These are phyloP conservation scores for Rhinolophus sinicus DNA, from an alignment of 2,113 vertebrate species.

Conservation along the genomic window DNA sequence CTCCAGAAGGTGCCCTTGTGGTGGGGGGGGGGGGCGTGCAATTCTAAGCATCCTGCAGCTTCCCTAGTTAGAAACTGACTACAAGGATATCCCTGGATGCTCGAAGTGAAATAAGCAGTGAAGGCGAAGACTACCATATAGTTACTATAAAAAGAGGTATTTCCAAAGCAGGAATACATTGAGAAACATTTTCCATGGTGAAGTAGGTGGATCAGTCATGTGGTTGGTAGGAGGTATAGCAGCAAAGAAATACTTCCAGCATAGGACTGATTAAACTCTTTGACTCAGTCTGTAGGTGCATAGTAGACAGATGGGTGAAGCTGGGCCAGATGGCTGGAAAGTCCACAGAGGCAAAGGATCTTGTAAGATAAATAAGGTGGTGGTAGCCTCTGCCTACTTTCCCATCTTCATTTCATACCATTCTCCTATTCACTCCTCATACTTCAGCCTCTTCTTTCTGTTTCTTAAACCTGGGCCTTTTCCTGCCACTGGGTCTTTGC, in stretches of 20 bases:
- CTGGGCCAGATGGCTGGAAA: slow-evolving; percentile 56
- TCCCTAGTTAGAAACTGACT: neutral
- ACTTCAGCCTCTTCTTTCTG: neutral
- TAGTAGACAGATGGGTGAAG: slow-evolving; percentile 38
- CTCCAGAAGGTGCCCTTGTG: neutral
- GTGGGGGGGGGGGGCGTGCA: too few species aligned
- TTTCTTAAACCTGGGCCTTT: neutral
- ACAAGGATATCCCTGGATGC: neutral
- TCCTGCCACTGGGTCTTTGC: neutral
- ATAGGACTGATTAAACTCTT: slow-evolving; percentile 25
- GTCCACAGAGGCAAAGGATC: slow-evolving; percentile 19
- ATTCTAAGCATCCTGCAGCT: neutral
- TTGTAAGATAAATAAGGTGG: slow-evolving; percentile 16
- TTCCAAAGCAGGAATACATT: neutral
- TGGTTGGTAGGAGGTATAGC: slow-evolving; percentile 32
- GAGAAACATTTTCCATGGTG: neutral
- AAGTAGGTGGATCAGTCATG: slow-evolving; percentile 32
- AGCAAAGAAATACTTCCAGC: slow-evolving; percentile 28
- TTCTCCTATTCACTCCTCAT: neutral
- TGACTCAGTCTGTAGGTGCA: slow-evolving; percentile 41
- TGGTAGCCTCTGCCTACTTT: neutral
- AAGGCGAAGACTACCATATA: neutral
- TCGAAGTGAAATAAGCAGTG: neutral
- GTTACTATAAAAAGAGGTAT: slow-evolving; percentile 10
- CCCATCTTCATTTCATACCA: neutral